Evolutionary conservation across 2,888 invertebrate genomes (phyloP).

Genomic region (Venusia cambrica): DNA sequence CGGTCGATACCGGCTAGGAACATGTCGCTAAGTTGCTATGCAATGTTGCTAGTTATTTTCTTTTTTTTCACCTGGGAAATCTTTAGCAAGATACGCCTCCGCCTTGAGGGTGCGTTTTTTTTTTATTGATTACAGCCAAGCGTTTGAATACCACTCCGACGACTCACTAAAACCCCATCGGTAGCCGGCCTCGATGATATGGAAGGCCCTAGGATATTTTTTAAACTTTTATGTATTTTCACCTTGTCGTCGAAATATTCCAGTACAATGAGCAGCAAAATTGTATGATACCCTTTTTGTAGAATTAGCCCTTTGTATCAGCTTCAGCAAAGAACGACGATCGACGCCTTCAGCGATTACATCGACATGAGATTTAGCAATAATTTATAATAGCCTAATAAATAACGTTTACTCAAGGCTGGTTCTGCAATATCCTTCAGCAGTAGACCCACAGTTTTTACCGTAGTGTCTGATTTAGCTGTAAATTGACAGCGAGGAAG

Average conservation of each 20-base stretch:
- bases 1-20: conserved; percentile 21
- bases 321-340: conserved; percentile 3
- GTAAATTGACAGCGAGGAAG: conserved; percentile 38
- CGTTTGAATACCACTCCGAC: no score
- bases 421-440: conserved; percentile 33
- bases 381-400: conserved; percentile 23
- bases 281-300: background rate
- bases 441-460: conserved; percentile 28
- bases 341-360: no score
- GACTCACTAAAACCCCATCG: no score
- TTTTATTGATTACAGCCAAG: no score
- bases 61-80: no score
- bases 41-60: conserved; percentile 12
- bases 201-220: no score
- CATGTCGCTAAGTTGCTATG: conserved; percentile 13
- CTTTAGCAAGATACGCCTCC: no score
- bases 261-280: conserved; percentile 1
- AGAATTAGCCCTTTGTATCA: background rate
- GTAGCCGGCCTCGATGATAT: no score
- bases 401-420: conserved; percentile 28
- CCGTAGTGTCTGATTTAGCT: conserved; percentile 26
- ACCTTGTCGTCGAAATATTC: conserved; percentile 1
- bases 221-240: no score
- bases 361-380: conserved; percentile 17
- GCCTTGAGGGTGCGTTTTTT: no score